phyloP scores from a whole-genome alignment of 2,797 vertebrate species.

The Sarcophilus harrisii region DNA sequence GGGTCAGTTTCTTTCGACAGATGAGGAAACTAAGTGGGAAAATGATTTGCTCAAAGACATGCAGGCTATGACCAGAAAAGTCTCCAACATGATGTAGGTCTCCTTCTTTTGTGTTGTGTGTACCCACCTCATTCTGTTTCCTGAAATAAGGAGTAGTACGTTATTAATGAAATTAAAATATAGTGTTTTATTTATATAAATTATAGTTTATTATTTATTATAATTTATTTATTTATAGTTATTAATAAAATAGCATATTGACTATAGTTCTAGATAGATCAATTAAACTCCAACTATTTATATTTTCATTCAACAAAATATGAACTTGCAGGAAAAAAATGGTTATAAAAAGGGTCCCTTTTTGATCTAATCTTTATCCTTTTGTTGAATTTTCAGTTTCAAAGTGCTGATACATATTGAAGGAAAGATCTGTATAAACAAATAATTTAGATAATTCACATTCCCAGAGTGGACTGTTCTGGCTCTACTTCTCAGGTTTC shows the following conservation, averaged over 20 bases:
- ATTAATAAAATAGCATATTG: neutral
- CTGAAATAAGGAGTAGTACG: neutral
- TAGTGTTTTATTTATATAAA: neutral
- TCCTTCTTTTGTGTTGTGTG: neutral
- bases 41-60: neutral
- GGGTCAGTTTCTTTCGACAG: neutral
- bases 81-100: neutral
- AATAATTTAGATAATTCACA: neutral
- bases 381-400: neutral
- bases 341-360: neutral
- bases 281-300: neutral
- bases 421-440: neutral
- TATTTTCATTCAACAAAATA: neutral
- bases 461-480: neutral
- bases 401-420: neutral
- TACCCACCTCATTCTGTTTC: neutral
- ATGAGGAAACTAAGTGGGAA: neutral
- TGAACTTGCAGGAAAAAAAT: neutral
- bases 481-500: neutral
- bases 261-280: neutral
- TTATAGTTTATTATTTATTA: neutral
- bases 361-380: neutral
- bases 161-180: neutral
- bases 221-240: too few relatives aligned
- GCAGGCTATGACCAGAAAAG: neutral